Conservation (phyloP, 1,140 invertebrate species). For the Leptopilina clavipes region DNA sequence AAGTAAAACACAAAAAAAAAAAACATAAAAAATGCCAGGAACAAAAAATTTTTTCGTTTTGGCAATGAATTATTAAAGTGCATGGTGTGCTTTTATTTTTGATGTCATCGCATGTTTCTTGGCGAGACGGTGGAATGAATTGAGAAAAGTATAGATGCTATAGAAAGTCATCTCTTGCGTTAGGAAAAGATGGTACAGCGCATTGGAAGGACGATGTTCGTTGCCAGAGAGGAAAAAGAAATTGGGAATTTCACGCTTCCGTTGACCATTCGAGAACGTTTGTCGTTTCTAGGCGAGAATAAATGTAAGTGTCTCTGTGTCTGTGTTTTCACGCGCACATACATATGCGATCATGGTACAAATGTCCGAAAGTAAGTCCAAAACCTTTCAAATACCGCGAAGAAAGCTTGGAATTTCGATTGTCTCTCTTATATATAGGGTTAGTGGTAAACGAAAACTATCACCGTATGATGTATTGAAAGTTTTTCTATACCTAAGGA, state of each 20-base stretch:
- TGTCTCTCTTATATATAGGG: conserved; percentile 35
- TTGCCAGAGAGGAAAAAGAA: conserved; percentile 65
- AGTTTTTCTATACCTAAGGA: too few species aligned
- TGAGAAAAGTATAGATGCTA: not conserved
- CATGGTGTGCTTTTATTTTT: not conserved
- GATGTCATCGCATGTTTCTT: not conserved
- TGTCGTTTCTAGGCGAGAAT: conserved; percentile 47
- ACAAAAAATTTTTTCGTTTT: not conserved
- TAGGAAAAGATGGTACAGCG: not conserved
- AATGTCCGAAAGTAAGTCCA: conserved; percentile 46
- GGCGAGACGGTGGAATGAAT: conserved; percentile 23
- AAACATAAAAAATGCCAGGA: too few species aligned
- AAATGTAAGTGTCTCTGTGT: conserved; percentile 49
- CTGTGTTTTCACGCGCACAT: conserved; percentile 31
- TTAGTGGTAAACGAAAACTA: not conserved
- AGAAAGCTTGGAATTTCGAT: conserved; percentile 37
- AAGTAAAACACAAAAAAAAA: too few species aligned
- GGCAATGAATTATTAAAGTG: not conserved
- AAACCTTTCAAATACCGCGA: conserved; percentile 47
- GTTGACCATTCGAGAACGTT: conserved; percentile 61
- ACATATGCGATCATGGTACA: conserved; percentile 36
- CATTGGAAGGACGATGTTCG: conserved; percentile 56
- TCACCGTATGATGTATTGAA: not conserved
- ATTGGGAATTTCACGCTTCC: conserved; percentile 74
- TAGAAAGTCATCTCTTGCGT: conserved; percentile 8